Evolutionary conservation across 2,797 vertebrate species (phyloP).

Genomic region (Sebastes taczanowskii): DNA sequence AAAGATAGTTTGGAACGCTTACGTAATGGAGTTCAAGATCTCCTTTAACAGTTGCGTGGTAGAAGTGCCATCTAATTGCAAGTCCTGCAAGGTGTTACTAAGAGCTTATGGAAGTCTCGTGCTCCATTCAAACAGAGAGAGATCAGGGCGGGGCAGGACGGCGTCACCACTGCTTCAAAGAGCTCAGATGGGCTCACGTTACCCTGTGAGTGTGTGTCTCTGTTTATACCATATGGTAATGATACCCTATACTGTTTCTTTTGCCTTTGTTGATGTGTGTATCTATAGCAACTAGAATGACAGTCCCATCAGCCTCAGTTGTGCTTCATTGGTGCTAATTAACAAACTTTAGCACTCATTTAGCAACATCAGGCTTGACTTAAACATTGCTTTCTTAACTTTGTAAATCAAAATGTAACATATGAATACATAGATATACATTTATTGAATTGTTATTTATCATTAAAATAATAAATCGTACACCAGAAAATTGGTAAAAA

Average conservation of each 20-base stretch:
- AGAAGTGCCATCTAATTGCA: constrained; percentile 34
- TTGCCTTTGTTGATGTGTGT: background rate
- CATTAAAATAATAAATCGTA: no score
- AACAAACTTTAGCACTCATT: background rate
- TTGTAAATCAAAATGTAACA: no score
- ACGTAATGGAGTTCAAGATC: constrained; percentile 8
- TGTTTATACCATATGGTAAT: constrained; percentile 21
- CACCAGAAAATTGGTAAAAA: no score
- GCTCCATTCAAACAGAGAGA: constrained; percentile 10
- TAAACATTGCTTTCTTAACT: no score
- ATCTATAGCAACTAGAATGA: background rate
- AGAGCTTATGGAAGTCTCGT: constrained; percentile 20
- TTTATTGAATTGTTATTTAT: no score
- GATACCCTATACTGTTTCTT: constrained; percentile 20
- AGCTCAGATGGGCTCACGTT: constrained; percentile 28
- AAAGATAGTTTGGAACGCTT: constrained; percentile 9
- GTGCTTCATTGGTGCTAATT: background rate
- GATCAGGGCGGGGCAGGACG: constrained; percentile 35
- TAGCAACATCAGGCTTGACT: no score
- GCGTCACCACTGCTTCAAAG: constrained; percentile 2
- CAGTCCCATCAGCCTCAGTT: background rate
- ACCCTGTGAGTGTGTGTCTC: constrained; percentile 8
- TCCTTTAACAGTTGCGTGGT: constrained; percentile 29
- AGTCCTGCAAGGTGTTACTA: constrained; percentile 25
- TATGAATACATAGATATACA: no score